Evolutionary conservation across 2,113 vertebrate genomes (phyloP).

Genomic region (Sciurus niger): DNA sequence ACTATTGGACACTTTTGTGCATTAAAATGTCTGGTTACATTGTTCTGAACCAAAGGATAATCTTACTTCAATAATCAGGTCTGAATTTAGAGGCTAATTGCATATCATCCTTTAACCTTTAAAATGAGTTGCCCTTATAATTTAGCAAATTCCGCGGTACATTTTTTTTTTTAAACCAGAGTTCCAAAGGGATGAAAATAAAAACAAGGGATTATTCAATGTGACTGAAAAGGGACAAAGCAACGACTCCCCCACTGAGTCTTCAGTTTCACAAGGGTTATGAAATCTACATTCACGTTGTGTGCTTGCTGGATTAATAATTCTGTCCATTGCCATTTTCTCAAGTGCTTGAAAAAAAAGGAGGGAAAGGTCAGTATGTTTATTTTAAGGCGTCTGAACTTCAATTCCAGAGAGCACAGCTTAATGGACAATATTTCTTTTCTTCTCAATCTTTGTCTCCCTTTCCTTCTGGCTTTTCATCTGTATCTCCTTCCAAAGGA

Average conservation of each 20-base stretch:
- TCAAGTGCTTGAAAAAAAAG: slow-evolving; percentile 52
- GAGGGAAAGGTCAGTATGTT: slow-evolving; percentile 32
- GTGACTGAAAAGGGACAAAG: slow-evolving; percentile 65
- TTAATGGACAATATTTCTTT: background rate
- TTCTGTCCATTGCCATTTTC: background rate
- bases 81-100: slow-evolving; percentile 86
- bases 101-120: slow-evolving; percentile 85
- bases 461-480: background rate
- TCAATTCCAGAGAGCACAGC: slow-evolving; percentile 6
- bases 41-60: slow-evolving; percentile 86
- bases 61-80: slow-evolving; percentile 82
- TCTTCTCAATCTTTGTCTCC: background rate
- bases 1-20: slow-evolving; percentile 81
- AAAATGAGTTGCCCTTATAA: slow-evolving; percentile 80
- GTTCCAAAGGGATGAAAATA: slow-evolving; percentile 64
- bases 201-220: slow-evolving; percentile 65
- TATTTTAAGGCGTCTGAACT: slow-evolving; percentile 31
- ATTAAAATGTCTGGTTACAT: slow-evolving; percentile 83
- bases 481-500: background rate
- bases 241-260: background rate
- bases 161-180: slow-evolving; percentile 66
- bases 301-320: slow-evolving; percentile 39
- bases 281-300: background rate
- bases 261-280: slow-evolving; percentile 69
- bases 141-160: slow-evolving; percentile 77